Evolutionary conservation across 2,113 vertebrate species (phyloP).

Genomic region (Centropus unirufus): DNA sequence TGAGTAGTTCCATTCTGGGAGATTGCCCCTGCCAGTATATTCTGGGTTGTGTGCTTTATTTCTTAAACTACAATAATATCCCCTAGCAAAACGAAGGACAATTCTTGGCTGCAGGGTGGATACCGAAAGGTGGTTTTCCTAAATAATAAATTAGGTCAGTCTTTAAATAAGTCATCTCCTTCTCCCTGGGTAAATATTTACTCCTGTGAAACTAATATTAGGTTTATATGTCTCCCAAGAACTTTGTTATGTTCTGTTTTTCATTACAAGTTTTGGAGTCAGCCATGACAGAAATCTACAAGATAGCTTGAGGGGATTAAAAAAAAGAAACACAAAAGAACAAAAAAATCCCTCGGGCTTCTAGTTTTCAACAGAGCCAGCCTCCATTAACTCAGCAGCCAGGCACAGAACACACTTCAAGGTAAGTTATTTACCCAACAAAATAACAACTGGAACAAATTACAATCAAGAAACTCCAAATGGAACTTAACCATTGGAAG

Average conservation of each 20-base stretch:
- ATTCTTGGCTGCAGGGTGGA: slow-evolving; percentile 33
- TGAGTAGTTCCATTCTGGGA: slow-evolving; percentile 56
- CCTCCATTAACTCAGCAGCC: background rate
- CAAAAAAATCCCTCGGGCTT: background rate
- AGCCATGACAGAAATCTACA: background rate
- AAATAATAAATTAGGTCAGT: slow-evolving; percentile 58
- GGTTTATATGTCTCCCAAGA: slow-evolving; percentile 27
- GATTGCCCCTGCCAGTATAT: slow-evolving; percentile 3
- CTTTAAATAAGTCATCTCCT: slow-evolving; percentile 52
- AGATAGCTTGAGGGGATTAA: background rate
- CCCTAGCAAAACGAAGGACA: background rate
- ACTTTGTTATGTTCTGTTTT: slow-evolving; percentile 35
- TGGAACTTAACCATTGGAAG: background rate
- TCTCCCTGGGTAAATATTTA: slow-evolving; percentile 55
- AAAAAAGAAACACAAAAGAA: background rate
- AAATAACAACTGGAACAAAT: background rate
- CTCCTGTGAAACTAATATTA: slow-evolving; percentile 39
- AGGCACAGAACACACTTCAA: background rate
- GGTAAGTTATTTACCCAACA: background rate
- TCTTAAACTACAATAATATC: slow-evolving; percentile 1
- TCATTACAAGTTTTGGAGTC: background rate
- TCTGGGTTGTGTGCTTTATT: slow-evolving; percentile 26
- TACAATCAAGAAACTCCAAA: background rate
- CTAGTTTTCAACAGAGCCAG: background rate
- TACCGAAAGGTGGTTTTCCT: slow-evolving; percentile 49